Percentiles rank a stretch among this genome's conserved stretches.
Conservation (phyloP, 2,888 invertebrate species). For the Holacanthella duospinosa region DNA sequence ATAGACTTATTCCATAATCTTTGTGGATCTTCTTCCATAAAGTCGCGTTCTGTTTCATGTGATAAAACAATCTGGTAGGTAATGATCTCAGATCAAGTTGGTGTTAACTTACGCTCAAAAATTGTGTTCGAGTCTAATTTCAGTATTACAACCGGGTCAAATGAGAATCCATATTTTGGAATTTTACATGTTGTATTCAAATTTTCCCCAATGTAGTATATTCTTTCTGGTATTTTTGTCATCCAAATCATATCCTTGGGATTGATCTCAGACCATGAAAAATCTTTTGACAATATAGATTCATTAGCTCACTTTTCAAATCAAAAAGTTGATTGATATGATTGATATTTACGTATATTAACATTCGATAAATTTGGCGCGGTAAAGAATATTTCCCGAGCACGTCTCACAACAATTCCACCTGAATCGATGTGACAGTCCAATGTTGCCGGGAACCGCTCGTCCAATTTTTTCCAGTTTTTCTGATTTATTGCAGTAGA, state of each 20-base stretch:
- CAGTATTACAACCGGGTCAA: not conserved
- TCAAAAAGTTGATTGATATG: too few species aligned
- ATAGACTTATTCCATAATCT: not conserved
- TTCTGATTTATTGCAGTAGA: not conserved
- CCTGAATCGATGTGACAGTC: not conserved
- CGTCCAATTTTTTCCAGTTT: not conserved
- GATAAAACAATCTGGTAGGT: too few species aligned
- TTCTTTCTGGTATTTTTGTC: not conserved
- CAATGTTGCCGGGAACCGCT: not conserved
- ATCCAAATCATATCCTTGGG: not conserved
- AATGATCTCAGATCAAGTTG: too few species aligned
- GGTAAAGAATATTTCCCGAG: not conserved
- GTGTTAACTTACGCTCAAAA: too few species aligned
- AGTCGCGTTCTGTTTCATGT: not conserved
- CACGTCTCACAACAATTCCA: not conserved
- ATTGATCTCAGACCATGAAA: not conserved
- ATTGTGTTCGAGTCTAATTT: too few species aligned
- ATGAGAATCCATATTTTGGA: not conserved
- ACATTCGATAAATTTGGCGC: not conserved
- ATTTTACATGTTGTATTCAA: not conserved
- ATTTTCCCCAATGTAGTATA: not conserved
- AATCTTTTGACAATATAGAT: too few species aligned
- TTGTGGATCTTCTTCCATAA: not conserved
- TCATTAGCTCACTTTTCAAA: not conserved
- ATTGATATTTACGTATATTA: not conserved